Evolutionary conservation across 92 coral and sea anemone species (phyloP).

Genomic region (Heteractis magnifica): DNA sequence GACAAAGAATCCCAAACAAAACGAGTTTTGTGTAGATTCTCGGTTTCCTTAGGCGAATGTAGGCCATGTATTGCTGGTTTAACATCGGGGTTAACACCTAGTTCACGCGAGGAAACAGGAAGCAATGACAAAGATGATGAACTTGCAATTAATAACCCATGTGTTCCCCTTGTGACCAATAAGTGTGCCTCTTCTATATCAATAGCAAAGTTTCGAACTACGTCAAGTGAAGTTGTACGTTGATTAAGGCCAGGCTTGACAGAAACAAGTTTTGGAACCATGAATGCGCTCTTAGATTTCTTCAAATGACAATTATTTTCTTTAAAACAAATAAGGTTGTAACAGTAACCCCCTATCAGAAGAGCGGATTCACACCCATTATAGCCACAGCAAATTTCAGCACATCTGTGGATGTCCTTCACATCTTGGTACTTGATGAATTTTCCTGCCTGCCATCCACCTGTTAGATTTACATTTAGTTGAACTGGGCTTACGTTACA

Average conservation of each 20-base stretch:
- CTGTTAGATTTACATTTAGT: conserved; percentile 75
- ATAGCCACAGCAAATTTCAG: conserved; percentile 74
- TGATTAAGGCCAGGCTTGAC: conserved; percentile 13
- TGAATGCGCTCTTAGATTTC: conserved; percentile 48
- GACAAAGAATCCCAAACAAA: too few relatives aligned
- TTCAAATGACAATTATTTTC: conserved; percentile 60
- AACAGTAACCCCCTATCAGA: conserved; percentile 64
- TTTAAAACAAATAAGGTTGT: conserved; percentile 77
- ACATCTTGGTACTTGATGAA: conserved; percentile 71
- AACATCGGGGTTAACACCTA: background rate
- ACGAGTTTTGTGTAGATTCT: too few relatives aligned
- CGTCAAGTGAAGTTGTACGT: background rate
- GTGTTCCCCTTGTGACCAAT: background rate
- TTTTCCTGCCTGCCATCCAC: conserved; percentile 91
- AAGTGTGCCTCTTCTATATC: background rate
- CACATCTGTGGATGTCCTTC: conserved; percentile 53
- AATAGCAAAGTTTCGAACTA: conserved; percentile 5
- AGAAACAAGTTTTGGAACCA: conserved; percentile 57
- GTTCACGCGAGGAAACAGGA: background rate
- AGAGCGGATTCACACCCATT: conserved; percentile 77
- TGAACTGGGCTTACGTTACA: conserved; percentile 62
- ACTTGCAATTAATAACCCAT: background rate
- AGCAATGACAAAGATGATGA: background rate
- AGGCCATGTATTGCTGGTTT: background rate
- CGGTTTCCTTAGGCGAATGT: background rate